Percentiles rank a stretch among this genome's conserved stretches.
These are phyloP conservation scores for Odocoileus virginianus DNA, from an alignment of 2,113 vertebrate species.

Conservation along the genomic window DNA sequence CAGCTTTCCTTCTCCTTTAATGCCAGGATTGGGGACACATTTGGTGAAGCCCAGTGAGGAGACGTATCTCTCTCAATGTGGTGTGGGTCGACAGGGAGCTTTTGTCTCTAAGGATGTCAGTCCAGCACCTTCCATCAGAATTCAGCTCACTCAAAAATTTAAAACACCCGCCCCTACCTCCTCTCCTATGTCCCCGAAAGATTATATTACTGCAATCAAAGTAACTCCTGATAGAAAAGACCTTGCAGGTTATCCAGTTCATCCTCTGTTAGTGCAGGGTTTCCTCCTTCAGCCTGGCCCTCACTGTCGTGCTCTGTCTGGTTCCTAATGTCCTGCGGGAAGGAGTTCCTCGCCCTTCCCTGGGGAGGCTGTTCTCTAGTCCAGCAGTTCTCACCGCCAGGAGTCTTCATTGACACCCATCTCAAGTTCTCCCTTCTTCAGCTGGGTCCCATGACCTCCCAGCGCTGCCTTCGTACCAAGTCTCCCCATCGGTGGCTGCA, in stretches of 20 bases:
- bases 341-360: constrained; percentile 30
- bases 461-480: neutral
- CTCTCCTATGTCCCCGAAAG: constrained; percentile 26
- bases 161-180: constrained; percentile 19
- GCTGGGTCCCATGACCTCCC: constrained; percentile 30
- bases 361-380: constrained; percentile 7
- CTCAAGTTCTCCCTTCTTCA: constrained; percentile 51
- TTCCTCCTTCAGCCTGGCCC: constrained; percentile 9
- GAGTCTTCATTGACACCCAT: constrained; percentile 61
- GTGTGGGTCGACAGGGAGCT: constrained; percentile 32
- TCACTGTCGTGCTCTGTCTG: neutral
- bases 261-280: constrained; percentile 15
- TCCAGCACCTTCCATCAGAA: constrained; percentile 52
- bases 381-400: constrained; percentile 18
- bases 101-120: constrained; percentile 62
- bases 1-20: neutral
- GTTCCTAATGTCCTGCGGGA: constrained; percentile 24
- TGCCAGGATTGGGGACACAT: neutral
- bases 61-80: neutral
- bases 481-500: neutral
- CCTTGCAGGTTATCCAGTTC: constrained; percentile 44
- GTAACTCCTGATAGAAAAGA: constrained; percentile 23
- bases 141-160: constrained; percentile 58
- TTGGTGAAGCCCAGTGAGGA: constrained; percentile 1
- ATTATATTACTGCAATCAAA: constrained; percentile 59